These are phyloP conservation scores for Melanotus villosus DNA, from an alignment of 2,888 invertebrate genomes.

Conservation along the genomic window DNA sequence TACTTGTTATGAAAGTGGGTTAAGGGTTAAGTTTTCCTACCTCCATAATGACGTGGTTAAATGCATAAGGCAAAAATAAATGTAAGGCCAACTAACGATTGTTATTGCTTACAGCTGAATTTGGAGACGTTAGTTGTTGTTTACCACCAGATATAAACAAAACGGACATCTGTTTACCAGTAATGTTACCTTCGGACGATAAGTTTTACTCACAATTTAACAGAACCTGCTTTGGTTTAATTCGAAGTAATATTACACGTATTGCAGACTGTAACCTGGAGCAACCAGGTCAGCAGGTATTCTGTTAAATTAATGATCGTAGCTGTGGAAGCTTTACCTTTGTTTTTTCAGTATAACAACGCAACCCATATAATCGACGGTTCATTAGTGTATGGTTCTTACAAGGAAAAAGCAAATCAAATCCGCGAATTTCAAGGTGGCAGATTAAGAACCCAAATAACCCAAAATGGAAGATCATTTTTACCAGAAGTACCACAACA, in stretches of 20 bases:
- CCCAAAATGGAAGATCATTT: constrained; percentile 6
- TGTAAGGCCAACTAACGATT: too few species aligned
- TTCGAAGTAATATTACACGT: not conserved
- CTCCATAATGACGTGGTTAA: too few species aligned
- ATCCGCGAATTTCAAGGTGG: constrained; percentile 20
- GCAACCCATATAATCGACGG: constrained; percentile 27
- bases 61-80: too few species aligned
- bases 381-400: constrained; percentile 27
- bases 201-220: constrained; percentile 22
- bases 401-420: not conserved
- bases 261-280: not conserved
- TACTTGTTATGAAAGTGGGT: too few species aligned
- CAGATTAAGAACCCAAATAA: constrained; percentile 2
- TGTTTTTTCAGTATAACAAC: constrained; percentile 20
- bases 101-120: too few species aligned
- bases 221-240: constrained; percentile 9
- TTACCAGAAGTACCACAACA: constrained; percentile 7
- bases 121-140: constrained; percentile 27
- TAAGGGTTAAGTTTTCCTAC: too few species aligned
- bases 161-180: constrained; percentile 8
- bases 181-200: constrained; percentile 13
- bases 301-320: not conserved
- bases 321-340: too few species aligned
- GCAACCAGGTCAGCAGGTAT: not conserved
- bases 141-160: not conserved